These are phyloP conservation scores for Aethina tumida DNA, from an alignment of 1,140 invertebrate species.

Conservation along the genomic window DNA sequence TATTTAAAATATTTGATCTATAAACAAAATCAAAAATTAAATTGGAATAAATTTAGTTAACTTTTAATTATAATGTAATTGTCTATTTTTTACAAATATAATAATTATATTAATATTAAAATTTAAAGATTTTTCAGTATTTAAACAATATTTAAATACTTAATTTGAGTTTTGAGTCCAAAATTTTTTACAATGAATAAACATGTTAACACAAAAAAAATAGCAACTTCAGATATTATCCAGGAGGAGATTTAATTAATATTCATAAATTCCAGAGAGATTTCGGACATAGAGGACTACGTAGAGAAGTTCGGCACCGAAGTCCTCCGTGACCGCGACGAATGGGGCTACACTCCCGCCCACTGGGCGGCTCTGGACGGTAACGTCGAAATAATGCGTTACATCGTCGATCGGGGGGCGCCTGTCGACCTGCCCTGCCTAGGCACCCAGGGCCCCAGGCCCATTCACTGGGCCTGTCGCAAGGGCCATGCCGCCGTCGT, in stretches of 20 bases:
- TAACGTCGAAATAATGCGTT: conserved; percentile 72
- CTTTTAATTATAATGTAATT: too few species aligned
- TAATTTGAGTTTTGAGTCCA: conserved; percentile 4
- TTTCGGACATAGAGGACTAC: conserved; percentile 62
- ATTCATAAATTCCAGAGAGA: conserved; percentile 42
- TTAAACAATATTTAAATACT: too few species aligned
- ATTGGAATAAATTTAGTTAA: too few species aligned
- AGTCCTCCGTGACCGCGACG: conserved; percentile 65
- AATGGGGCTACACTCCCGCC: conserved; percentile 84
- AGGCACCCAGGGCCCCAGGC: conserved; percentile 76
- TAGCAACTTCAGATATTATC: neutral
- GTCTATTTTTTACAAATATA: too few species aligned
- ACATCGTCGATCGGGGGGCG: conserved; percentile 70
- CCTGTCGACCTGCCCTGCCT: conserved; percentile 77
- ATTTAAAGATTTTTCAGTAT: too few species aligned
- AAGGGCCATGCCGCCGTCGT: conserved; percentile 74
- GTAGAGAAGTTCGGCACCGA: conserved; percentile 66
- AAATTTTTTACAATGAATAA: neutral
- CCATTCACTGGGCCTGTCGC: conserved; percentile 85
- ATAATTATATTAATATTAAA: too few species aligned
- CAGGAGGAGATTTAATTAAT: neutral
- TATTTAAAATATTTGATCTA: too few species aligned
- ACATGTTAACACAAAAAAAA: neutral
- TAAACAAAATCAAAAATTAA: too few species aligned
- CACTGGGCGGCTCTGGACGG: conserved; percentile 88